phyloP scores from a whole-genome alignment of 2,113 vertebrate genomes.

The Microtus pennsylvanicus region DNA sequence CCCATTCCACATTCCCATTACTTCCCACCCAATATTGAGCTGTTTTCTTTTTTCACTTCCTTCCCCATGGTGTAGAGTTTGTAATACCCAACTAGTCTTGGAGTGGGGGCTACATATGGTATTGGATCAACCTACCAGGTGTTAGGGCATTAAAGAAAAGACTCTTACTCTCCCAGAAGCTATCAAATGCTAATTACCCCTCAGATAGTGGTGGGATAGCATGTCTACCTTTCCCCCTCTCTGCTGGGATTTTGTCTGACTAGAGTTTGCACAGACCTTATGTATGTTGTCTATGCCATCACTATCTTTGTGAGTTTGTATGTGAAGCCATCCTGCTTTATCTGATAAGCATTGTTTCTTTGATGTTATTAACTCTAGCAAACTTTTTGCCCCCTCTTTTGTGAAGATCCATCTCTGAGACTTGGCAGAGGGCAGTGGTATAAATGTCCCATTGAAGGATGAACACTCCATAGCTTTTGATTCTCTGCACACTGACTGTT shows the following conservation, averaged over 20 bases:
- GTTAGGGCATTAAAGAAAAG: neutral
- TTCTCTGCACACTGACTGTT: neutral
- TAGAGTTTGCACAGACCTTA: neutral
- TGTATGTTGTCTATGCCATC: too few species aligned
- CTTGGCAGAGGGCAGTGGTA: neutral
- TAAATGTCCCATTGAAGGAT: neutral
- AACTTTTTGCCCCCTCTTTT: neutral
- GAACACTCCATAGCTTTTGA: neutral
- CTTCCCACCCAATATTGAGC: neutral
- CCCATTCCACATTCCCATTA: neutral
- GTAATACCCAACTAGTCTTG: neutral
- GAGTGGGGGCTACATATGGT: neutral
- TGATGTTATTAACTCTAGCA: neutral
- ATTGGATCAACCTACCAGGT: neutral
- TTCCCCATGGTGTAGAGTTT: neutral
- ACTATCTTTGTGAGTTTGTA: neutral
- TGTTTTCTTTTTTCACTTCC: neutral
- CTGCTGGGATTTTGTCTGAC: neutral
- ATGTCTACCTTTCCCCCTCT: neutral
- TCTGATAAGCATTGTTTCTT: neutral
- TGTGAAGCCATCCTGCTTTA: neutral
- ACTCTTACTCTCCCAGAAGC: neutral
- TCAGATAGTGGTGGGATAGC: neutral
- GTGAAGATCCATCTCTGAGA: neutral
- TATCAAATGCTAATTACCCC: neutral